Conservation (phyloP, 2,888 invertebrate species). For the Limnephilus auricula region DNA sequence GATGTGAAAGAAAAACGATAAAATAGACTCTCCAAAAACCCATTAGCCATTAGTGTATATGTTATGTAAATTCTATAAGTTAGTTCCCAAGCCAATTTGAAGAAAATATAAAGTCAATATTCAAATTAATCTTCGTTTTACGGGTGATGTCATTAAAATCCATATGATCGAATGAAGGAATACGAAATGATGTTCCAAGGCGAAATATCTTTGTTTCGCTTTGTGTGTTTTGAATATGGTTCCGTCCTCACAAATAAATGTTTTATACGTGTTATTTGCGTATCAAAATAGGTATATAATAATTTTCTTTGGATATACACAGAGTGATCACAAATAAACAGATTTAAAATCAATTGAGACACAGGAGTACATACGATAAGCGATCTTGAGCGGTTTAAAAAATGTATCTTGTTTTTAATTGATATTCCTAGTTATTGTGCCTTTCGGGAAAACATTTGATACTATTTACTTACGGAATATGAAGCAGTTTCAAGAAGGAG, state of each 20-base stretch:
- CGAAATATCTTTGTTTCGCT: background rate
- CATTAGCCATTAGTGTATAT: background rate
- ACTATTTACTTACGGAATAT: background rate
- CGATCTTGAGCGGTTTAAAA: no score
- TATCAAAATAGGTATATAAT: background rate
- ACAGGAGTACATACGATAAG: background rate
- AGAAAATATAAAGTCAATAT: background rate
- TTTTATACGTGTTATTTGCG: background rate
- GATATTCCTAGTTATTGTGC: no score
- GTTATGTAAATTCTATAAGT: background rate
- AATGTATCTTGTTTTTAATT: no score
- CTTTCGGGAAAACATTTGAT: background rate
- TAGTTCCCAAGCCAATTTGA: background rate
- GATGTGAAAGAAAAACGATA: background rate
- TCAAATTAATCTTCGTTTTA: background rate
- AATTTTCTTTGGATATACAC: background rate
- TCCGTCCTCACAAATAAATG: background rate
- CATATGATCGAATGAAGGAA: background rate
- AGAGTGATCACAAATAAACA: background rate
- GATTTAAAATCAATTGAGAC: background rate
- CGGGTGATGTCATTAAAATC: background rate
- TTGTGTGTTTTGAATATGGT: background rate
- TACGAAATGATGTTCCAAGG: background rate
- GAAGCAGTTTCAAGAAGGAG: no score
- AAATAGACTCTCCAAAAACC: background rate